Conservation (phyloP, 2,888 invertebrate genomes). For the Odontocerum albicorne region DNA sequence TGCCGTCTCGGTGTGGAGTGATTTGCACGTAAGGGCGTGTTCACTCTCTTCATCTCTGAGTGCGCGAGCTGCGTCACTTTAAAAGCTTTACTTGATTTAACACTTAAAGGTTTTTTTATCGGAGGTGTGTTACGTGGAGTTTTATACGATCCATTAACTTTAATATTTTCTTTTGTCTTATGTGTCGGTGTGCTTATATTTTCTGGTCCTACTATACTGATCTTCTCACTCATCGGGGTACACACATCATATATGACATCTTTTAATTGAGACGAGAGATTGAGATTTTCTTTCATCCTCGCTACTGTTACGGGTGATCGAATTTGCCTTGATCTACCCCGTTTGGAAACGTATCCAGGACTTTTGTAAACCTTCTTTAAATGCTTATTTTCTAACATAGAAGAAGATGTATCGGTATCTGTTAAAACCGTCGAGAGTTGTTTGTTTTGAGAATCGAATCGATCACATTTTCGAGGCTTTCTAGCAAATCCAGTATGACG, state of each 20-base stretch:
- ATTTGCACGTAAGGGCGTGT: conserved; percentile 61
- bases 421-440: neutral
- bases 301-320: conserved; percentile 22
- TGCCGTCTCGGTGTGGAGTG: conserved; percentile 47
- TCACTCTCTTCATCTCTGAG: conserved; percentile 50
- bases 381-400: conserved; percentile 20
- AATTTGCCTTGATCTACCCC: conserved; percentile 20
- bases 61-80: conserved; percentile 50
- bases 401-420: conserved; percentile 19
- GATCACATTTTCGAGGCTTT: conserved; percentile 43
- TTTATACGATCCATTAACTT: conserved; percentile 38
- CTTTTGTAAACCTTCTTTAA: conserved; percentile 26
- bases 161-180: conserved; percentile 46
- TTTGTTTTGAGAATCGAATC: conserved; percentile 16
- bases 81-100: conserved; percentile 58
- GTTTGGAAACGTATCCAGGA: conserved; percentile 31
- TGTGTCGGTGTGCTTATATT: conserved; percentile 41
- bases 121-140: conserved; percentile 52
- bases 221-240: conserved; percentile 34
- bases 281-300: conserved; percentile 35
- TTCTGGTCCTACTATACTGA: conserved; percentile 37
- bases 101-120: conserved; percentile 61
- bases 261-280: conserved; percentile 31
- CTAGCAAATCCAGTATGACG: conserved; percentile 48
- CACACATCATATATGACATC: conserved; percentile 34